Percentiles rank a stretch among this genome's conserved stretches.
Conservation (phyloP, 1,140 invertebrate species). For the Eueides isabella region DNA sequence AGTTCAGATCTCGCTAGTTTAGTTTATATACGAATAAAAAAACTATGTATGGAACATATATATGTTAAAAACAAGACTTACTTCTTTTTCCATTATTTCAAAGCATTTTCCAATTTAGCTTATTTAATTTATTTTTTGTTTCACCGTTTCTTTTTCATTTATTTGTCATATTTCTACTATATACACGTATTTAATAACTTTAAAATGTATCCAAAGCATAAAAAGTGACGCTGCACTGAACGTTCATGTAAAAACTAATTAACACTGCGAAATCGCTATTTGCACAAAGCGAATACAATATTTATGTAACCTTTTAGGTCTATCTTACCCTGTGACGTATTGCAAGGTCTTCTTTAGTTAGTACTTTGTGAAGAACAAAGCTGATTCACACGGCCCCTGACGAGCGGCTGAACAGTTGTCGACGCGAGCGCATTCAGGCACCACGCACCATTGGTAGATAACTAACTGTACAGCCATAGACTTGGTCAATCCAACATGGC, state of each 20-base stretch:
- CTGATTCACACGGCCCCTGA: constrained; percentile 67
- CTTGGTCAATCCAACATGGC: constrained; percentile 56
- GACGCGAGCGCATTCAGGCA: constrained; percentile 61
- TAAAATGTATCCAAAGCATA: not conserved
- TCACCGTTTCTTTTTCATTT: no score
- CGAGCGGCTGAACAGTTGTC: constrained; percentile 54
- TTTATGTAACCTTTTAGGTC: constrained; percentile 15
- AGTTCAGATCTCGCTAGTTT: no score
- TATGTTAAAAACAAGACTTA: no score
- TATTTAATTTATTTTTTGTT: no score
- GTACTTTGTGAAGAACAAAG: constrained; percentile 57
- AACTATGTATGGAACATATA: no score
- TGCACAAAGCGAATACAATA: not conserved
- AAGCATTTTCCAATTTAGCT: no score
- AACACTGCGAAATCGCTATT: not conserved
- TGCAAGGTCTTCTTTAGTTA: constrained; percentile 47
- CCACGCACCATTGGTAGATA: constrained; percentile 69
- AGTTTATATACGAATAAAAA: no score
- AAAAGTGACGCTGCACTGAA: not conserved
- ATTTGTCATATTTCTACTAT: no score
- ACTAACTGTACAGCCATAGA: constrained; percentile 23
- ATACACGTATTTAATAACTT: no score
- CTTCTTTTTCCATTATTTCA: no score
- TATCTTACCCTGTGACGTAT: constrained; percentile 40
- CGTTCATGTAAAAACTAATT: not conserved